Percentiles rank a stretch among this genome's conserved stretches.
phyloP scores from a whole-genome alignment of 2,113 vertebrate species.

The Alligator mississippiensis region DNA sequence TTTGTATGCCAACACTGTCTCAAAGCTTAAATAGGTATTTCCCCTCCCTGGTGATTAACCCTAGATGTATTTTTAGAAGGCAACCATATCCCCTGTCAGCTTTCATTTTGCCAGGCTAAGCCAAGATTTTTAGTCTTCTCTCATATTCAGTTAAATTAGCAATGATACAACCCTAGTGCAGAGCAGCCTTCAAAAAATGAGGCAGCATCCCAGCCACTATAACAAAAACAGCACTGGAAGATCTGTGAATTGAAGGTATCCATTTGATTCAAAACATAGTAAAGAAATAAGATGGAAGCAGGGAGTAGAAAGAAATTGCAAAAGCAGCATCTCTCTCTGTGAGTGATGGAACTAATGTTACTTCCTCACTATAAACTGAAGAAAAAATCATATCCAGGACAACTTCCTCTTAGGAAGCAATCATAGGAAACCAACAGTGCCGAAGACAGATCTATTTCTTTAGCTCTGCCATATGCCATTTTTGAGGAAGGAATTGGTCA shows the following conservation, averaged over 20 bases:
- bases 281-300: neutral
- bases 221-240: neutral
- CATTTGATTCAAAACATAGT: constrained; percentile 38
- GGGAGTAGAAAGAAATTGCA: constrained; percentile 19
- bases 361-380: constrained; percentile 29
- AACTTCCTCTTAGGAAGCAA: constrained; percentile 70
- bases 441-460: constrained; percentile 66
- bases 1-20: constrained; percentile 52
- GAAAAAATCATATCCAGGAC: constrained; percentile 49
- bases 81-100: constrained; percentile 38
- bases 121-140: constrained; percentile 49
- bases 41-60: neutral
- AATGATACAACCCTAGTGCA: neutral
- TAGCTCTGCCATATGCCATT: constrained; percentile 52
- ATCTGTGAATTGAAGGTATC: neutral
- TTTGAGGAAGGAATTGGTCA: constrained; percentile 13
- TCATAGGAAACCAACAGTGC: constrained; percentile 67
- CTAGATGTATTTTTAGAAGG: neutral
- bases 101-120: constrained; percentile 28
- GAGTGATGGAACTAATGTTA: constrained; percentile 24
- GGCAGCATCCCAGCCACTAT: neutral
- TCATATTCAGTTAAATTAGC: constrained; percentile 56
- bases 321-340: constrained; percentile 44
- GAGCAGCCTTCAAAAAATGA: neutral
- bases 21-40: constrained; percentile 38